Evolutionary conservation across 2,888 invertebrate genomes (phyloP).

Genomic region (Pimpla rufipes): DNA sequence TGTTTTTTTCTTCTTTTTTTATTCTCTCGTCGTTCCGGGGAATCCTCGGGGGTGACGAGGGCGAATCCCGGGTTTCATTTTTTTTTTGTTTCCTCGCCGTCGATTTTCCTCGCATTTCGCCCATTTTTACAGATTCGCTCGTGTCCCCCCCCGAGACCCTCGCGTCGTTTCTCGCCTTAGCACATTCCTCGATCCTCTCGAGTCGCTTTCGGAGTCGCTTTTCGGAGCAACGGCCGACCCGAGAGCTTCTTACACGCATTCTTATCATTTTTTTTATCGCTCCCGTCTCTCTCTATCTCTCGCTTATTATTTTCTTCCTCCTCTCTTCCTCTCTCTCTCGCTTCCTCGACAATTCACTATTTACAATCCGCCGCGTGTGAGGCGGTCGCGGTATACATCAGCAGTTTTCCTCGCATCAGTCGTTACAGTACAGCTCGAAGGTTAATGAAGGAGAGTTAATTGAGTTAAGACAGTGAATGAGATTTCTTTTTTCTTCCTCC

Average conservation of each 20-base stretch:
- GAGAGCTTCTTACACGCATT: slow-evolving; percentile 35
- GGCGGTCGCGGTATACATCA: slow-evolving; percentile 60
- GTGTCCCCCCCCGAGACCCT: slow-evolving; percentile 7
- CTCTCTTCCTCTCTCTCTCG: slow-evolving; percentile 33
- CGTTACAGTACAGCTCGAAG: slow-evolving; percentile 67
- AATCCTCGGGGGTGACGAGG: slow-evolving; percentile 47
- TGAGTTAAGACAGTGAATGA: slow-evolving; percentile 66
- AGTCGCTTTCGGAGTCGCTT: slow-evolving; percentile 53
- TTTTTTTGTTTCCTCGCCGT: slow-evolving; percentile 28
- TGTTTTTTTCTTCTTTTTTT: slow-evolving; percentile 63
- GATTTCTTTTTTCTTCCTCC: slow-evolving; percentile 33
- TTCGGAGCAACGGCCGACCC: slow-evolving; percentile 31
- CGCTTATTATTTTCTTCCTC: too few relatives aligned
- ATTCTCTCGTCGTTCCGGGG: slow-evolving; percentile 47
- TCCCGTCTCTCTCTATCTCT: slow-evolving; percentile 38
- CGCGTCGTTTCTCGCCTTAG: slow-evolving; percentile 44
- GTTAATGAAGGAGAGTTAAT: slow-evolving; percentile 68
- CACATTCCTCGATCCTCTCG: slow-evolving; percentile 59
- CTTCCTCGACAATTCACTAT: slow-evolving; percentile 61
- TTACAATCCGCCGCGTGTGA: slow-evolving; percentile 59
- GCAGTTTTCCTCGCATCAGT: slow-evolving; percentile 60
- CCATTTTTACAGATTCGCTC: slow-evolving; percentile 44
- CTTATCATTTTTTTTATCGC: slow-evolving; percentile 33
- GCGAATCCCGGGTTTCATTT: slow-evolving; percentile 34
- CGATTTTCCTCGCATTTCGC: slow-evolving; percentile 8